These are phyloP conservation scores for Ispidina lecontei DNA, from an alignment of 2,797 vertebrate genomes.

Conservation along the genomic window DNA sequence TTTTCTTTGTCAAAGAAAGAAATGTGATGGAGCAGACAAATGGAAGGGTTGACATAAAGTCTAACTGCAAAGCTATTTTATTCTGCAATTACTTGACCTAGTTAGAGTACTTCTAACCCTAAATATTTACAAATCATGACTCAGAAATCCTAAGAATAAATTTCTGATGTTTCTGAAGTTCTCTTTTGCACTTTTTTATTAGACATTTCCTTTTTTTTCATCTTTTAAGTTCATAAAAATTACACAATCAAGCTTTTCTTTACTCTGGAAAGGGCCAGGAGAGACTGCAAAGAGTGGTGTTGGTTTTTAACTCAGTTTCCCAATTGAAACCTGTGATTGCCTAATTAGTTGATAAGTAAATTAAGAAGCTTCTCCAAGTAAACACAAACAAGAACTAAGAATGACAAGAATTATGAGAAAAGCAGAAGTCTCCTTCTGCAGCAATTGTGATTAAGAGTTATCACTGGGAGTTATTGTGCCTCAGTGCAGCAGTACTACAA, in stretches of 20 bases:
- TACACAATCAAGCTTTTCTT: background rate
- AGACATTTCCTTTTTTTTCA: background rate
- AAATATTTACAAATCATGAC: background rate
- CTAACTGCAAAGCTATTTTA: constrained; percentile 52
- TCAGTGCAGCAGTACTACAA: background rate
- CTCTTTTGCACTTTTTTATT: background rate
- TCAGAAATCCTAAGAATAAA: background rate
- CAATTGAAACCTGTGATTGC: background rate
- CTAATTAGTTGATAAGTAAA: background rate
- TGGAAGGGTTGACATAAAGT: constrained; percentile 44
- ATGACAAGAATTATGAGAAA: background rate
- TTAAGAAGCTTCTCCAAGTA: background rate
- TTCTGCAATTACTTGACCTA: constrained; percentile 50
- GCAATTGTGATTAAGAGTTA: background rate
- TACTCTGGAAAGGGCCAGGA: background rate
- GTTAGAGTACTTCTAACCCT: background rate
- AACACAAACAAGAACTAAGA: background rate
- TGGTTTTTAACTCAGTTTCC: background rate
- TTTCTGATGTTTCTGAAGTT: background rate
- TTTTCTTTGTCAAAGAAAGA: constrained; percentile 25
- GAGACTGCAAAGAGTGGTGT: background rate
- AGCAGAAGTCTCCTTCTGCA: background rate
- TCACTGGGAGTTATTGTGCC: background rate
- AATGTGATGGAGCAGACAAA: constrained; percentile 22
- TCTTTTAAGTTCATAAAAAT: background rate